A percentile compares a stretch with the other conserved stretches of the same genome.
Conservation (phyloP, 2,797 vertebrate species). For the Alca torda region DNA sequence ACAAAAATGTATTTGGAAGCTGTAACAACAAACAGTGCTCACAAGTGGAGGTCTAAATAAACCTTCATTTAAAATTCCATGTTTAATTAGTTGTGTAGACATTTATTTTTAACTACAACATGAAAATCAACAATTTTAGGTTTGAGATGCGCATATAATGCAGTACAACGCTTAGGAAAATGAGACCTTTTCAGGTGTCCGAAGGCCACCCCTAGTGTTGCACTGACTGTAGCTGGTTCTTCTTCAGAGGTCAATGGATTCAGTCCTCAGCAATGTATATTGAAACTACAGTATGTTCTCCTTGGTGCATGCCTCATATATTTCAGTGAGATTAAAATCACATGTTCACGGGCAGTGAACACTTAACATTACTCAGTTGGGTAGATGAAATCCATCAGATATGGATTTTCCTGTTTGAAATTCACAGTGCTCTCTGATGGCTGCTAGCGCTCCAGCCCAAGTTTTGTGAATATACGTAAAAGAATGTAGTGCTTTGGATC, state of each 20-base stretch:
- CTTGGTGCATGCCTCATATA: slow-evolving; percentile 21
- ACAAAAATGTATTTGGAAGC: neutral
- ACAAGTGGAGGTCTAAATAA: neutral
- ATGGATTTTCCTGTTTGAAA: neutral
- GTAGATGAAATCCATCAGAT: slow-evolving; percentile 22
- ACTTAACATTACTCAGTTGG: neutral
- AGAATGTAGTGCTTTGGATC: neutral
- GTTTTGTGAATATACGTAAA: neutral
- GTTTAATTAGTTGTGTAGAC: neutral
- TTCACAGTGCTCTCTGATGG: neutral
- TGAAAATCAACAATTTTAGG: neutral
- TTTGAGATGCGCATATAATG: neutral
- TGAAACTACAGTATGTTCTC: neutral
- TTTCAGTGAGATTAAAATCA: slow-evolving; percentile 38
- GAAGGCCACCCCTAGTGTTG: neutral
- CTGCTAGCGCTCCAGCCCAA: neutral
- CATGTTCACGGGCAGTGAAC: neutral
- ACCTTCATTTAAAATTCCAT: neutral
- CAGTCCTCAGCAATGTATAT: neutral
- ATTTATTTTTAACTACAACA: neutral
- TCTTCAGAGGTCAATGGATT: neutral
- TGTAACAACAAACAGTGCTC: neutral
- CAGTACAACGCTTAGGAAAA: neutral
- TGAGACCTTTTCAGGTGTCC: neutral
- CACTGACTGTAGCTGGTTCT: neutral